A percentile compares a stretch with the other conserved stretches of the same genome.
phyloP scores from a whole-genome alignment of 2,888 invertebrate species.

The Pocota personata region DNA sequence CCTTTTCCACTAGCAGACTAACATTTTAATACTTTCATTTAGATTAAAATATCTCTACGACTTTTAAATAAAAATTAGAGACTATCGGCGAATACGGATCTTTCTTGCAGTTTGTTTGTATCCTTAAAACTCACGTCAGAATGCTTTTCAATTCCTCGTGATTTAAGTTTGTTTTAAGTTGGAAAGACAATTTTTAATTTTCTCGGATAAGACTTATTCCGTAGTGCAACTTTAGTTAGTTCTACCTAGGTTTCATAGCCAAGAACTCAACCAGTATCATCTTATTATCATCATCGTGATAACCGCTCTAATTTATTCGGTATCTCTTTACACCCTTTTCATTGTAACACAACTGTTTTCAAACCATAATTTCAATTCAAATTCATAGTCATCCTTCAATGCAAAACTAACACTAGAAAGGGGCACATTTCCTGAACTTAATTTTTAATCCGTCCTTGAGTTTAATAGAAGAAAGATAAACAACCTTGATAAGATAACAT shows the following conservation, averaged over 20 bases:
- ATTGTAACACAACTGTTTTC: slow-evolving; percentile 1
- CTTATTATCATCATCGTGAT: neutral
- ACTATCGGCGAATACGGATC: neutral
- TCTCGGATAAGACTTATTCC: neutral
- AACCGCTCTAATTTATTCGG: slow-evolving; percentile 12
- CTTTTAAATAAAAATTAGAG: neutral
- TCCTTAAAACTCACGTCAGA: neutral
- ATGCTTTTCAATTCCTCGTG: neutral
- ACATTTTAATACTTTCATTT: too few species aligned
- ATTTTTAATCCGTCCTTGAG: slow-evolving; percentile 13
- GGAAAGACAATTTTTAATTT: neutral
- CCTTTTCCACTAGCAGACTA: too few species aligned
- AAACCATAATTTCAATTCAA: slow-evolving; percentile 14
- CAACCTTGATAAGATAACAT: slow-evolving; percentile 14
- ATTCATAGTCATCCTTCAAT: slow-evolving; percentile 6
- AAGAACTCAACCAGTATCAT: too few species aligned
- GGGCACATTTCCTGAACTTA: slow-evolving; percentile 30
- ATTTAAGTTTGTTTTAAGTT: neutral
- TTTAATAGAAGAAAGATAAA: neutral
- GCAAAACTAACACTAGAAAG: neutral
- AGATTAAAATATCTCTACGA: too few species aligned
- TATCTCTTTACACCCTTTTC: neutral
- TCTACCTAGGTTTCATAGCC: neutral
- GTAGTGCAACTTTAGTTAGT: slow-evolving; percentile 16
- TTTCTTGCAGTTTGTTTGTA: neutral